A percentile compares a stretch with the other conserved stretches of the same genome.
Conservation (phyloP, 2,888 invertebrate species). For the Papilio demoleus region DNA sequence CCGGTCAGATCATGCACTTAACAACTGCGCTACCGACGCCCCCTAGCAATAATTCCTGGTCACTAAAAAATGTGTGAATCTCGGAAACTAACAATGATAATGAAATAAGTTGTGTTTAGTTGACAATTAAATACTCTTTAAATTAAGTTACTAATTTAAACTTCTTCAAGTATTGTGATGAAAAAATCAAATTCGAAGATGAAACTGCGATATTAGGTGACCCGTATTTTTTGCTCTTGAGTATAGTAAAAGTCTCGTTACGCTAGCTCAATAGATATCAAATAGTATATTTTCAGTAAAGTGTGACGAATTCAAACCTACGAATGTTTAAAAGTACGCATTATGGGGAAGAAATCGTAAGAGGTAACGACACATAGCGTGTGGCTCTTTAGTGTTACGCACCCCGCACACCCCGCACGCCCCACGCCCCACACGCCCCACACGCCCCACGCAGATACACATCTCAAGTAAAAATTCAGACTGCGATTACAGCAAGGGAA, state of each 20-base stretch:
- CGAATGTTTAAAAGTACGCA: constrained; percentile 24
- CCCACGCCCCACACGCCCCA: constrained; percentile 42
- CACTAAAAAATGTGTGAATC: too few species aligned
- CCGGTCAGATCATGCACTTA: too few species aligned
- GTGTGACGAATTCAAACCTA: constrained; percentile 15
- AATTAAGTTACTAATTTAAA: too few species aligned
- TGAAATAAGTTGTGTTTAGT: too few species aligned
- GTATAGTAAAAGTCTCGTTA: neutral
- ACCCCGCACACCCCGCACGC: constrained; percentile 45
- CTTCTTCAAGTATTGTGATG: too few species aligned
- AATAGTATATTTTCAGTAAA: constrained; percentile 11
- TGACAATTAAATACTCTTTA: too few species aligned
- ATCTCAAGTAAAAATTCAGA: constrained; percentile 70
- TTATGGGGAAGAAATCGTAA: constrained; percentile 11
- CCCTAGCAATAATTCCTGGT: too few species aligned
- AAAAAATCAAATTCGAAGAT: too few species aligned
- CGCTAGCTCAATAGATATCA: neutral
- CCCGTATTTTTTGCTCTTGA: too few species aligned
- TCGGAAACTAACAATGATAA: too few species aligned
- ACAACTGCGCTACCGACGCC: too few species aligned
- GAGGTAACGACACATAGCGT: constrained; percentile 49
- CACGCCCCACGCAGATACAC: constrained; percentile 46
- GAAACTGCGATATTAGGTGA: too few species aligned
- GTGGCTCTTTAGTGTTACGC: constrained; percentile 40
- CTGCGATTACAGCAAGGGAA: constrained; percentile 70